phyloP scores from a whole-genome alignment of 2,113 vertebrate species.

The rabbit (Oryctolagus cuniculus) region DNA sequence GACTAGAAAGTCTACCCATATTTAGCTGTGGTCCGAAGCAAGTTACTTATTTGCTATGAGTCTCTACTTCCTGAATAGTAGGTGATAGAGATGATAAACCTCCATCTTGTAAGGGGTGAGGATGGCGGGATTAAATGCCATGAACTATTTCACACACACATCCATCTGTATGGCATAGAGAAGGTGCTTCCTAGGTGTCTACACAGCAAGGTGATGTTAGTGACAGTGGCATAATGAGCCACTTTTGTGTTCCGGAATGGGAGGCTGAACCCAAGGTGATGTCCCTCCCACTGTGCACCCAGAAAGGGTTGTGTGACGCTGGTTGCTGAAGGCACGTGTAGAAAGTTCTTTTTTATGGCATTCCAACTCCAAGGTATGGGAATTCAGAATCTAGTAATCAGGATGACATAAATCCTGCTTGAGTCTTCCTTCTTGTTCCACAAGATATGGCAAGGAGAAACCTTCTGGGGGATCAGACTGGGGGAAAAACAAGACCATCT shows the following conservation, averaged over 20 bases:
- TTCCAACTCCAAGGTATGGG: background rate
- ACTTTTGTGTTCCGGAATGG: background rate
- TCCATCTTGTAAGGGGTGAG: background rate
- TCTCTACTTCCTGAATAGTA: background rate
- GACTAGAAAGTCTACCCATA: background rate
- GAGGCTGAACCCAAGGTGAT: background rate
- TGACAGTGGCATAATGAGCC: background rate
- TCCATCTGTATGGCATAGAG: background rate
- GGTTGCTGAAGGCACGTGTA: background rate
- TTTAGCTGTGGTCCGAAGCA: background rate
- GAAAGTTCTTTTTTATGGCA: background rate
- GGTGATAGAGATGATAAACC: background rate
- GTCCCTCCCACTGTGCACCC: background rate
- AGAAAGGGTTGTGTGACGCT: background rate
- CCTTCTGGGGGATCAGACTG: background rate
- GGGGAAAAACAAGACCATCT: background rate
- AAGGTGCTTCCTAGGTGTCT: background rate
- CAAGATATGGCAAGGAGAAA: background rate
- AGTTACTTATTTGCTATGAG: background rate
- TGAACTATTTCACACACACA: background rate
- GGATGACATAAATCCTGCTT: background rate
- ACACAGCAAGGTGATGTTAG: background rate
- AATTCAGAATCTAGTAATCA: background rate
- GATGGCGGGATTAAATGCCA: background rate
- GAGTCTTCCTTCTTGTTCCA: slow-evolving; percentile 20